Evolutionary conservation across 2,888 invertebrate species (phyloP).

Genomic region (Acleris laterana): DNA sequence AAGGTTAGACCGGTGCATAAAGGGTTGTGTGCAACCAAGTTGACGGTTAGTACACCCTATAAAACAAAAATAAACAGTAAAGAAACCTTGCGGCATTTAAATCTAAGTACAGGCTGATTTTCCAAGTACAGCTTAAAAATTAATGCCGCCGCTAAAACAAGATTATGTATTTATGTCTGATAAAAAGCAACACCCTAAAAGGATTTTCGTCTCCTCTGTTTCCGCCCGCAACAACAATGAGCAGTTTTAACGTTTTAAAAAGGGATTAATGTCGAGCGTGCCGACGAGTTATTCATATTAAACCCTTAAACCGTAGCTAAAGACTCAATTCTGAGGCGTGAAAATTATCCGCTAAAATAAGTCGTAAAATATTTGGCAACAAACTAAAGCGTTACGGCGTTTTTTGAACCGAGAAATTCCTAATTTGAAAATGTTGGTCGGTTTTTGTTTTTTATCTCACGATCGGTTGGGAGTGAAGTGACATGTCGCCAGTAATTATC

Average conservation of each 20-base stretch:
- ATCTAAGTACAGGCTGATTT: slow-evolving; percentile 15
- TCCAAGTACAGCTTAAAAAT: slow-evolving; percentile 15
- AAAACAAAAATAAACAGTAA: slow-evolving; percentile 18
- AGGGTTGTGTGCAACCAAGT: slow-evolving; percentile 19
- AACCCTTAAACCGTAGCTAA: slow-evolving; percentile 48
- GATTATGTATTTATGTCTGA: slow-evolving; percentile 39
- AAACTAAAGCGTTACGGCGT: slow-evolving; percentile 30
- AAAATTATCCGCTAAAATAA: slow-evolving; percentile 40
- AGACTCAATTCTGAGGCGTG: slow-evolving; percentile 41
- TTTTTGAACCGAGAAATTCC: slow-evolving; percentile 25
- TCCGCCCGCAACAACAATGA: slow-evolving; percentile 57
- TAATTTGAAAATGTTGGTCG: slow-evolving; percentile 22
- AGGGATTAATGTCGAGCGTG: slow-evolving; percentile 58
- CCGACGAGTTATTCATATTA: slow-evolving; percentile 50
- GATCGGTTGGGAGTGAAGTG: neutral
- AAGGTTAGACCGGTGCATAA: slow-evolving; percentile 33
- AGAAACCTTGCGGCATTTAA: slow-evolving; percentile 27
- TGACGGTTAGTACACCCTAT: slow-evolving; percentile 21
- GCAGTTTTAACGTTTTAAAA: slow-evolving; percentile 56
- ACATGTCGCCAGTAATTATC: slow-evolving; percentile 50
- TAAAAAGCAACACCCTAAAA: slow-evolving; percentile 39
- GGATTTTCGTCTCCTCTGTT: slow-evolving; percentile 46
- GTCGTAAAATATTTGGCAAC: slow-evolving; percentile 43
- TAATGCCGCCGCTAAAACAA: slow-evolving; percentile 43
- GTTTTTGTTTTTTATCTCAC: slow-evolving; percentile 1